Percentiles rank a stretch among this genome's conserved stretches.
Evolutionary conservation across 2,888 invertebrate genomes (phyloP).

Genomic region (Tenthredo scrophulariae): DNA sequence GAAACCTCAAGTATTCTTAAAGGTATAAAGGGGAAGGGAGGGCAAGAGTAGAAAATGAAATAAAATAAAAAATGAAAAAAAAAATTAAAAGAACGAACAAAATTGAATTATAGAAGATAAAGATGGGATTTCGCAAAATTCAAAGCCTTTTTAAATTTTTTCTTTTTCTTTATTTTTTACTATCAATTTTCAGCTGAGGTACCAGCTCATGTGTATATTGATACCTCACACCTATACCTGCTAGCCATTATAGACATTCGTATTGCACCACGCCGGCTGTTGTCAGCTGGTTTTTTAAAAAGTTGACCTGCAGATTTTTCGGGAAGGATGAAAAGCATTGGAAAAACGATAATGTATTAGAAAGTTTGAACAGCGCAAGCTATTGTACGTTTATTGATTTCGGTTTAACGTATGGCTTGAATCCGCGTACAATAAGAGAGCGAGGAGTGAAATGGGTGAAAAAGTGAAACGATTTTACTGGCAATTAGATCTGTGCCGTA

Average conservation of each 20-base stretch:
- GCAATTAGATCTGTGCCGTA: conserved; percentile 37
- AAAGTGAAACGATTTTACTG: conserved; percentile 41
- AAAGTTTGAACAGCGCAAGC: background rate
- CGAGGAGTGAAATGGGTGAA: conserved; percentile 2
- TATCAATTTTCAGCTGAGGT: too few species aligned
- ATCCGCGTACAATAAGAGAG: background rate
- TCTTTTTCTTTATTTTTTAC: too few species aligned
- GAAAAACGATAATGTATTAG: background rate
- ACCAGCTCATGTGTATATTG: too few species aligned
- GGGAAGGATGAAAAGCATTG: background rate
- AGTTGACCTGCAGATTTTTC: background rate
- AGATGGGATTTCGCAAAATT: conserved; percentile 23
- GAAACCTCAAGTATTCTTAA: conserved; percentile 13
- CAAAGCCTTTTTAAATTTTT: too few species aligned
- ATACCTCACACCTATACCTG: too few species aligned
- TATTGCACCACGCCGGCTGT: too few species aligned
- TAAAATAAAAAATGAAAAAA: background rate
- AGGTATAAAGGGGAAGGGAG: background rate
- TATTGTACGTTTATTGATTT: background rate
- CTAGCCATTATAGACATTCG: too few species aligned
- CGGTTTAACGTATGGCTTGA: background rate
- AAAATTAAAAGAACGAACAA: background rate
- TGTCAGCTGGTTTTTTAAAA: too few species aligned
- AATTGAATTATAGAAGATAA: conserved; percentile 4
- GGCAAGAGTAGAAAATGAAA: background rate